Conservation (phyloP, 2,888 invertebrate genomes). For the Zaprionus obscuricornis region DNA sequence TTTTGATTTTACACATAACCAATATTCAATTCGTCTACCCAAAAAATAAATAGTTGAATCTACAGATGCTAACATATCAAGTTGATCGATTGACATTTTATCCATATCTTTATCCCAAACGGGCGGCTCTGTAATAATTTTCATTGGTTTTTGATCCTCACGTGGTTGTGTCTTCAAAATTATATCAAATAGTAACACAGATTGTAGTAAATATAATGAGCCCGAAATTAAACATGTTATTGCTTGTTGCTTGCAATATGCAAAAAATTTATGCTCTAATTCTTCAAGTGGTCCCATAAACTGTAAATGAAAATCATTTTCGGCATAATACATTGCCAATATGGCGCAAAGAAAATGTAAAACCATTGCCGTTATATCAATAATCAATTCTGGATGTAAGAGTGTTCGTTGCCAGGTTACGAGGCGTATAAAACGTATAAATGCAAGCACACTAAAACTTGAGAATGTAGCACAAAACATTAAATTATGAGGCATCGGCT, state of each 20-base stretch:
- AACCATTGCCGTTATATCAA: conserved; percentile 29
- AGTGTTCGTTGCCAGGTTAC: conserved; percentile 30
- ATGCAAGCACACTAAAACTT: conserved; percentile 48
- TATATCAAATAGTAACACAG: conserved; percentile 28
- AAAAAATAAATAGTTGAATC: conserved; percentile 35
- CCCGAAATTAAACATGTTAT: conserved; percentile 40
- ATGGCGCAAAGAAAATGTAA: conserved; percentile 38
- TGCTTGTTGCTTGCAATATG: conserved; percentile 52
- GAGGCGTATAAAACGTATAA: conserved; percentile 42
- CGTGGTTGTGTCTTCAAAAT: conserved; percentile 13
- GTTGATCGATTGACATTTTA: conserved; percentile 16
- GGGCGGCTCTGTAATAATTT: conserved; percentile 9
- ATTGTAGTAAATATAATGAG: conserved; percentile 46
- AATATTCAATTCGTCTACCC: conserved; percentile 23
- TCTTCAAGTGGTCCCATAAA: conserved; percentile 63
- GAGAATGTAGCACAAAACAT: conserved; percentile 66
- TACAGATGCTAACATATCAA: conserved; percentile 23
- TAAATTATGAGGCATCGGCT: conserved; percentile 64
- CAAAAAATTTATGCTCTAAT: conserved; percentile 46
- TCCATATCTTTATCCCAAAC: background rate
- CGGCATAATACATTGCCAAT: conserved; percentile 61
- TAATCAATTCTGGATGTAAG: conserved; percentile 43
- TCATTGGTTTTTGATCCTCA: conserved; percentile 11
- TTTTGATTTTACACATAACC: conserved; percentile 25
- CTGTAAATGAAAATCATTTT: conserved; percentile 65